Percentiles rank a stretch among this genome's conserved stretches.
Conservation (phyloP, 2,888 invertebrate species). For the Eupithecia exiguata region DNA sequence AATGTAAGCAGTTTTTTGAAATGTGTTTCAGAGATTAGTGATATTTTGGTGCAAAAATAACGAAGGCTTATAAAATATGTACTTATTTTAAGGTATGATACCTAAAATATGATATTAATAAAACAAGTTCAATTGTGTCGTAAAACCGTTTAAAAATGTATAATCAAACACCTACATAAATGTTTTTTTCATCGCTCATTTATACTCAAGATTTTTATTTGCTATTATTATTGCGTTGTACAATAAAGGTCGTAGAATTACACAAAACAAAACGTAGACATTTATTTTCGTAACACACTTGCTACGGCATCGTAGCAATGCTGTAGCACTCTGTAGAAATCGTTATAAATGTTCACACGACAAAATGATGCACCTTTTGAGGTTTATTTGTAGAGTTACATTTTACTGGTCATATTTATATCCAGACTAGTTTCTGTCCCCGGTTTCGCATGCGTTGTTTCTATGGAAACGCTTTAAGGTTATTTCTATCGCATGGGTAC, state of each 20-base stretch:
- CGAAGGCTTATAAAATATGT: neutral
- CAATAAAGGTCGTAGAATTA: no score
- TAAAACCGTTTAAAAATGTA: neutral
- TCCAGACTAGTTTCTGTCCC: neutral
- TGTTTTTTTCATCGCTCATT: neutral
- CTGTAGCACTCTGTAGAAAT: constrained; percentile 12
- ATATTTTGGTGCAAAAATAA: neutral
- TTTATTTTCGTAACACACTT: constrained; percentile 2
- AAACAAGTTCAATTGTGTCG: neutral
- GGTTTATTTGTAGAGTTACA: neutral
- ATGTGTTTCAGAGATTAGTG: no score
- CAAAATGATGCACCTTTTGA: neutral
- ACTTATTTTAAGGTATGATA: neutral
- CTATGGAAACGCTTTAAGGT: no score
- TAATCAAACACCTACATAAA: neutral
- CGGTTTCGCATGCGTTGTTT: no score
- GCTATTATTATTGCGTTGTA: no score
- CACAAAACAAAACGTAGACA: neutral
- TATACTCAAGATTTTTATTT: no score
- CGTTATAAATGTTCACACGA: neutral
- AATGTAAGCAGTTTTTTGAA: neutral
- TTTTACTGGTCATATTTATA: neutral
- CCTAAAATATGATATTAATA: neutral
- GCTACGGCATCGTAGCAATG: neutral
- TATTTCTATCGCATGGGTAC: no score